phyloP scores from a whole-genome alignment of 2,113 vertebrate species.

The Lampris megalopsis region DNA sequence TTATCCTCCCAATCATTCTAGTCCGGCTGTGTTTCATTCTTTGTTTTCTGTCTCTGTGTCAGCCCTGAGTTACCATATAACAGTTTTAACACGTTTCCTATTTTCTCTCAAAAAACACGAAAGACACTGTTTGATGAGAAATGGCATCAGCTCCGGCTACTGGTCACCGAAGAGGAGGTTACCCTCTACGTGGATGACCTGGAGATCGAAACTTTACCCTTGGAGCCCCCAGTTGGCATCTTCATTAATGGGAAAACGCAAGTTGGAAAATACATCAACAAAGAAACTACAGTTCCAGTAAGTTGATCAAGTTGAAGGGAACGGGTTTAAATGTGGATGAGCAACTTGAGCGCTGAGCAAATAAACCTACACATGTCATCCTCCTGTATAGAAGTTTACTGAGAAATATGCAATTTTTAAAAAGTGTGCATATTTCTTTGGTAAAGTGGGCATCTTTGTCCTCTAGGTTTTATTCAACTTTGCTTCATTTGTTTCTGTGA shows the following conservation, averaged over 20 bases:
- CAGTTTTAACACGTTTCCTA: background rate
- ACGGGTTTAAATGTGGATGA: constrained; percentile 23
- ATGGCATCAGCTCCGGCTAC: constrained; percentile 95
- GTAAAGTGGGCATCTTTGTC: constrained; percentile 31
- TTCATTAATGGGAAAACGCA: constrained; percentile 95
- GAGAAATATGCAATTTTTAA: constrained; percentile 21
- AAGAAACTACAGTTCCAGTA: constrained; percentile 96
- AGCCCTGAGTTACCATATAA: background rate
- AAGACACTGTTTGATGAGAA: constrained; percentile 92
- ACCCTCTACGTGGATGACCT: constrained; percentile 93
- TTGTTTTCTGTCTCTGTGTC: background rate
- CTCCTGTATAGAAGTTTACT: constrained; percentile 54
- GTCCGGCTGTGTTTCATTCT: background rate
- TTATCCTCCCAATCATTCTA: background rate
- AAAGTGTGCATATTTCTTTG: constrained; percentile 32
- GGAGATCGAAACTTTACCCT: constrained; percentile 85
- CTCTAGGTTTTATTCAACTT: constrained; percentile 37
- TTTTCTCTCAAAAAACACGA: constrained; percentile 24
- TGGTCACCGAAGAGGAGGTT: constrained; percentile 92
- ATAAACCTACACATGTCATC: constrained; percentile 21
- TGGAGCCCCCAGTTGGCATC: constrained; percentile 92
- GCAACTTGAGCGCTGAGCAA: constrained; percentile 34
- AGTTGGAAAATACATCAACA: constrained; percentile 94
- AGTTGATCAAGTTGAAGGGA: constrained; percentile 51
- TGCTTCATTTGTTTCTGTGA: constrained; percentile 63